Base-by-base conservation (phyloP, 2,888 invertebrate species). In the Hecatera dysodea region DNA sequence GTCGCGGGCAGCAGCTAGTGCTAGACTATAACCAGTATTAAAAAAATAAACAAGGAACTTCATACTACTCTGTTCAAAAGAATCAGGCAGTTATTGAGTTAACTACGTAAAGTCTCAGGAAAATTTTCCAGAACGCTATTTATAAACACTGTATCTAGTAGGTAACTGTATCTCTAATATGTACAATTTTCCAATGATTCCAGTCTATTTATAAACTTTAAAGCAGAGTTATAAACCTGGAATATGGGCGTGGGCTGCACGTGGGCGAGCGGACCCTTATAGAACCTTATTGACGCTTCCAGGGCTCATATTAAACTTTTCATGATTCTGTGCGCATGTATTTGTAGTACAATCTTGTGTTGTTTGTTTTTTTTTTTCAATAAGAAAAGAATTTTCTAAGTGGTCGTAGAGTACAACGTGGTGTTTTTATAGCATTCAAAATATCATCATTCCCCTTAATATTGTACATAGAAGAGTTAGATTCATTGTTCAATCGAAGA, bases 151-250 rank as follows among this genome's bases (percentile, higher is more conserved):
- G 22, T 24, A 29, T 24, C 17, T 29, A 19, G 29, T 3, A n/a
- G n/a, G n/a, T n/a, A 62, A 12, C n/a, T 27, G 17, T 36, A 39
- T 29, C 11, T 67, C 8, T 53, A 8, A 39, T 22, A 17, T 50
- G 24, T 15, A 19, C 24, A 15, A 17, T 36, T 55, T 44, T 52
- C 19, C 27, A 22, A 9, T 5, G 8, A 36, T 15, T 57, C 6
- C 22, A 63, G 27, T 53, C 60, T 63, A 69, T 61, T n/a, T 55
- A 64, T 57, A 53, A 22, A 48, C 48, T 60, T 36, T 55, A 36
- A 50, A 39, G 1, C 17, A 2, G 36, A 33, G n/a, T 44, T 50
- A 48, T 42, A 42, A 71, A 36, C 7, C 27, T n/a, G 17, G n/a
- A 56, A 36, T 29, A 27, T 24, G 27, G 17, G 33, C 67, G 67